Evolutionary conservation across 2,797 vertebrate species (phyloP), one percentile per base, ranked within the genome.

Genomic region (Steatocranus sp.): DNA sequence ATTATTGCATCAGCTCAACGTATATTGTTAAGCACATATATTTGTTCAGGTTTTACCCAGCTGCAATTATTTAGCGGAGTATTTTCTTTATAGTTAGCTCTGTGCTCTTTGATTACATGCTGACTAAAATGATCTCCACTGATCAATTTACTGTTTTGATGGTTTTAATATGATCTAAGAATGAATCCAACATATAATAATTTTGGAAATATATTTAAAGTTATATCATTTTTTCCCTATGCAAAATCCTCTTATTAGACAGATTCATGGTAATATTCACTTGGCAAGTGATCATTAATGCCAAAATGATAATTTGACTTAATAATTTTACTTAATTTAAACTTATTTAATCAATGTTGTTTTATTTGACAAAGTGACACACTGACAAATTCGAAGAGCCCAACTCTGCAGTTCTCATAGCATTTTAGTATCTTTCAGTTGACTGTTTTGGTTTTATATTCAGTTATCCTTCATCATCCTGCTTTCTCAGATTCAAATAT

Each of bases 161-260:
- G 1, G 6, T 27, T 27, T 84, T 82, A 25, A 58, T 56, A 50
- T 82, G 51, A 27, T 46, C 50, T 25, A 27, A 32, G 14, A 81
- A 76, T 80, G 14, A 76, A 77, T 77, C 14, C 14, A 46, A 27
- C 6, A 48, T 34, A 8, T 48, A 61, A 61, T 78, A 2, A 49
- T 46, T 70, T 70, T 70, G 38, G 14, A 43, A 68, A 68, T 25
- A 63, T 63, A 36, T 63, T 36, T 36, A 12, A 63, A n/a, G 10
- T n/a, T 61, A 7, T n/a, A 3, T 7, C 0, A 20, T 12, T 36
- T 61, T 58, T 36, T 2, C 18, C 58, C 18, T 36, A 36, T 12
- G 58, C 32, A 63, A 68, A 41, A 41, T 66, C 34, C 12, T 66
- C 34, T 66, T 66, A 38, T 66, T 20, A 56, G 11, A 63, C 0